phyloP scores from a whole-genome alignment of 2,888 invertebrate species.

The Pyrgus malvae region DNA sequence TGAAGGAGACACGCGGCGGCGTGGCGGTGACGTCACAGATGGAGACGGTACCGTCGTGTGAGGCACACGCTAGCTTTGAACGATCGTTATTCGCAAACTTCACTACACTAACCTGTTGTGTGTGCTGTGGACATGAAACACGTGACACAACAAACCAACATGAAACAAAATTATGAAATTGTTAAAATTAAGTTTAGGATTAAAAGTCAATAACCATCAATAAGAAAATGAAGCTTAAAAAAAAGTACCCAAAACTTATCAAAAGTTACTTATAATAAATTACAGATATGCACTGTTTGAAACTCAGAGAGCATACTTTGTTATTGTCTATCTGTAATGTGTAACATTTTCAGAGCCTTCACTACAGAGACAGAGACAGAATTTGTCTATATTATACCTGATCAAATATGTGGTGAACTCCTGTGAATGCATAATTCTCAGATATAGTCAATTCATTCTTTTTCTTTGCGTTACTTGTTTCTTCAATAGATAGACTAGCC shows the following conservation, averaged over 20 bases:
- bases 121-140: constrained; percentile 81
- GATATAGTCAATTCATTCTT: constrained; percentile 83
- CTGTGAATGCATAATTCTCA: constrained; percentile 93
- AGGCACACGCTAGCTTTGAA: constrained; percentile 89
- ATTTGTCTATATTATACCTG: constrained; percentile 78
- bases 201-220: no score
- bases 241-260: no score
- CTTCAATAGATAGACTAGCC: constrained; percentile 64
- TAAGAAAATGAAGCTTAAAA: no score
- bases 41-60: constrained; percentile 89
- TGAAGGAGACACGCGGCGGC: constrained; percentile 86
- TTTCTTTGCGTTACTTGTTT: constrained; percentile 54
- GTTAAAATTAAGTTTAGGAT: no score
- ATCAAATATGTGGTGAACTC: constrained; percentile 94
- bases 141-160: no score
- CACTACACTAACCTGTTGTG: constrained; percentile 87
- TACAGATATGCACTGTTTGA: no score
- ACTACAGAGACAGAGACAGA: background rate
- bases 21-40: constrained; percentile 88
- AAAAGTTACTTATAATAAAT: no score
- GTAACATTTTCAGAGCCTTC: no score
- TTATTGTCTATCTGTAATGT: no score
- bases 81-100: constrained; percentile 93
- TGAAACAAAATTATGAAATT: no score
- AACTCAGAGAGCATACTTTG: no score